Evolutionary conservation across 2,888 invertebrate genomes (phyloP), one percentile per base, ranked within the genome.

Genomic region (Patella depressa): DNA sequence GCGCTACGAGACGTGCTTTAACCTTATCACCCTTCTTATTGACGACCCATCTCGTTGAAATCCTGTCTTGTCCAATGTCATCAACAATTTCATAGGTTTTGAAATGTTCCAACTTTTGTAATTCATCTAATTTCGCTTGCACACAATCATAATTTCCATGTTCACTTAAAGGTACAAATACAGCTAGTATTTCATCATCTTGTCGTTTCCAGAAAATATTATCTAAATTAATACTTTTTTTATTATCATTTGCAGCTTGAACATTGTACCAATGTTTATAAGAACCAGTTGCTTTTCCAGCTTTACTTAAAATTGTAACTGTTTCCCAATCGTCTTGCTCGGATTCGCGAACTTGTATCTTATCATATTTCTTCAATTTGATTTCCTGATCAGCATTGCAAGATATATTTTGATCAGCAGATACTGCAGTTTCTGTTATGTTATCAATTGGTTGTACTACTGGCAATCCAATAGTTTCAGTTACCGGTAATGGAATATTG

Each of bases 241-340:
- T 53, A 11, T n/a, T n/a, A 34, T 34, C 34, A 53, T 53, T 54
- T 4, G 34, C 71, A 12, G 1, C 2, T 11, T 78, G 69, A 55
- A 76, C 71, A 17, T 75, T 76, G 54, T 72, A 76, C 73, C 73
- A 76, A 45, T 70, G 69, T 72, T 72, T 59, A 9, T 78, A 34
- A 53, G 57, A 34, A 24, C 69, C 72, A 9, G 72, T 71, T 11
- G 57, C 55, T 72, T 75, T 78, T 19, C 71, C 74, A 17, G 74
- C 78, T 71, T 55, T 78, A 15, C 74, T 74, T 3, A 74, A 11
- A 45, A 78, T 65, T 14, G 75, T 76, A 34, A 73, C 78, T 54
- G 24, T 69, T 17, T 72, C 53, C n/a, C 54, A 72, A 53, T 73
- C 29, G 73, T 73, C 55, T 12, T 34, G 3, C 2, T 45, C 19